Conservation (phyloP, 1,140 invertebrate species). For the Drosophila varians region DNA sequence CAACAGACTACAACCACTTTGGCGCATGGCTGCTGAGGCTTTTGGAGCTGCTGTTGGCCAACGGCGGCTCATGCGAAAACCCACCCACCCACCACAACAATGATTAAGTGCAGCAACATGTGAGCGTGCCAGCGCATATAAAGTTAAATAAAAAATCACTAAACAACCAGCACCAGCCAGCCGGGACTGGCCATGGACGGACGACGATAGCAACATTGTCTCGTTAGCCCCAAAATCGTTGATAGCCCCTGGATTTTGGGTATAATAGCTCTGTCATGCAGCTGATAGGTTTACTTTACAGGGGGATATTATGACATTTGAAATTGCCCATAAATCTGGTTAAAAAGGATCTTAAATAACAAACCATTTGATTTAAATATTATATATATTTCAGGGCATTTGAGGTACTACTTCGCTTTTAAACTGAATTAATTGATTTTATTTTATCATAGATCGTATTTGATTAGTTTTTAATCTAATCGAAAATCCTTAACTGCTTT, state of each 20-base stretch:
- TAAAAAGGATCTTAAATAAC: background rate
- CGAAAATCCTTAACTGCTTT: background rate
- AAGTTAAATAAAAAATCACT: conserved; percentile 53
- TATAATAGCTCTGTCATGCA: conserved; percentile 35
- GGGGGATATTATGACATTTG: conserved; percentile 1
- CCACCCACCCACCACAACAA: conserved; percentile 79
- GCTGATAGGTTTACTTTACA: conserved; percentile 9
- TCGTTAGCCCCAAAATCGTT: conserved; percentile 50
- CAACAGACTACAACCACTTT: conserved; percentile 11
- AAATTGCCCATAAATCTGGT: conserved; percentile 15
- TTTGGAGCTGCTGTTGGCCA: conserved; percentile 52
- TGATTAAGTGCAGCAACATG: conserved; percentile 78
- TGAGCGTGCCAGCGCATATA: conserved; percentile 73
- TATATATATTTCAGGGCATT: background rate
- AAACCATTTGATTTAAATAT: background rate
- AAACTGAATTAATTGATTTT: conserved; percentile 27
- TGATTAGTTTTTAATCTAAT: conserved; percentile 4
- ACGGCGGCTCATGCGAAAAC: conserved; percentile 69
- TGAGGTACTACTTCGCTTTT: background rate
- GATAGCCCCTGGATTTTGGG: conserved; percentile 47
- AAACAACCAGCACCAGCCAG: conserved; percentile 14
- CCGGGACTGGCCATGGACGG: conserved; percentile 2
- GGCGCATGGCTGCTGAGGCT: background rate
- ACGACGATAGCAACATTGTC: conserved; percentile 41
- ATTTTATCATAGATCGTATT: conserved; percentile 14